phyloP scores from a whole-genome alignment of 2,113 vertebrate species.

The Rhabdomys dilectus region DNA sequence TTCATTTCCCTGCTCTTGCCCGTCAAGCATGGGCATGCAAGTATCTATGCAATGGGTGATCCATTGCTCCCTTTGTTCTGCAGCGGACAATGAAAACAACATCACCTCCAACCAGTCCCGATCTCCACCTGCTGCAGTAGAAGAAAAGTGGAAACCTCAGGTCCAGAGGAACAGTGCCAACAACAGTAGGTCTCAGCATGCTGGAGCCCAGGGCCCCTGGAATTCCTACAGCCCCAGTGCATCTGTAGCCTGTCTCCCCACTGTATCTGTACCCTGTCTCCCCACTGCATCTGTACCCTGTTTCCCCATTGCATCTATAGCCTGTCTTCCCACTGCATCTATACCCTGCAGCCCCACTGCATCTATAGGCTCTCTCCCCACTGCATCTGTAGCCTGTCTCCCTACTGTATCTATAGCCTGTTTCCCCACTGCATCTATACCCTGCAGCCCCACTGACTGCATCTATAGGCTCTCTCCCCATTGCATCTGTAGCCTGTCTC shows the following conservation, averaged over 20 bases:
- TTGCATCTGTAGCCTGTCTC: too few species aligned
- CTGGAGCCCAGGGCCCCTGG: fast-evolving
- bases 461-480: too few species aligned
- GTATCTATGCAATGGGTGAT: not conserved
- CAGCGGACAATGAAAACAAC: slow-evolving; percentile 98
- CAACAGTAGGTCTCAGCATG: slow-evolving; percentile 90
- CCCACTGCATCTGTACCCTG: not conserved
- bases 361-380: too few species aligned
- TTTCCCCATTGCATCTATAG: too few species aligned
- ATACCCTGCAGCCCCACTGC: not conserved
- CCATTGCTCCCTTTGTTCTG: slow-evolving; percentile 60
- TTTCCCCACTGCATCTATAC: not conserved
- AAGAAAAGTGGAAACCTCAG: slow-evolving; percentile 95
- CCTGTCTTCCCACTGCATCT: not conserved
- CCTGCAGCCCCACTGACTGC: too few species aligned
- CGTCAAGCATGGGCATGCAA: too few species aligned
- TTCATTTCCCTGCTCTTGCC: not conserved
- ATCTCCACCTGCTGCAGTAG: slow-evolving; percentile 88
- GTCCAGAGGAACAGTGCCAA: slow-evolving; percentile 94
- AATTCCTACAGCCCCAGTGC: not conserved
- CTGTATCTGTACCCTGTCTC: too few species aligned
- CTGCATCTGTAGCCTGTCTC: not conserved
- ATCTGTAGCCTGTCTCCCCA: fast-evolving
- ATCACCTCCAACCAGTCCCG: slow-evolving; percentile 94
- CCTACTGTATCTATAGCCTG: not conserved